Evolutionary conservation across 2,888 invertebrate species (phyloP).

Genomic region (Phalangium opilio): DNA sequence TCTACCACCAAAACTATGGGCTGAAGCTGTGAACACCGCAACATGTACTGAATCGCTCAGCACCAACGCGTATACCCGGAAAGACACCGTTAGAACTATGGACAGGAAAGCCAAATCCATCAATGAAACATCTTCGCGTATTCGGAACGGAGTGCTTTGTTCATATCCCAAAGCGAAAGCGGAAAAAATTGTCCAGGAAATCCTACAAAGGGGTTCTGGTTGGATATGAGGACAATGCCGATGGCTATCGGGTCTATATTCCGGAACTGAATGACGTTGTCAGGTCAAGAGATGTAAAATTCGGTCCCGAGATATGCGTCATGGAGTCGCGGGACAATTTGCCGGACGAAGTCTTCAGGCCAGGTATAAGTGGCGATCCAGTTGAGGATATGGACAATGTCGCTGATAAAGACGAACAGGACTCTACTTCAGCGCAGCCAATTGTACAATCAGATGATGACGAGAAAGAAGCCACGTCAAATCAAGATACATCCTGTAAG

Average conservation of each 20-base stretch:
- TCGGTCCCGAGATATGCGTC: not conserved
- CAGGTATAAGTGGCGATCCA: too few relatives aligned
- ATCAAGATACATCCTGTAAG: not conserved
- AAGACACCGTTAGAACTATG: constrained; percentile 19
- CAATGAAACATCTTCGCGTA: constrained; percentile 12
- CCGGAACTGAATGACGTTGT: not conserved
- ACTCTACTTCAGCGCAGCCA: too few relatives aligned
- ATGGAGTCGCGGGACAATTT: too few relatives aligned
- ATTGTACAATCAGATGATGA: not conserved
- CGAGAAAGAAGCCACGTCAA: not conserved
- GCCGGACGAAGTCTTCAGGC: too few relatives aligned
- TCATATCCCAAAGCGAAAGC: constrained; percentile 7
- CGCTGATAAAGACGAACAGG: too few relatives aligned
- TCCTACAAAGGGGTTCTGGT: constrained; percentile 1
- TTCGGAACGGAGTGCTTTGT: constrained; percentile 15
- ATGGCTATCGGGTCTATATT: constrained; percentile 5
- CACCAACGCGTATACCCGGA: not conserved
- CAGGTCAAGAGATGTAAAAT: not conserved
- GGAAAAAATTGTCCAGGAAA: constrained; percentile 8
- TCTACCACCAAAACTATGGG: too few relatives aligned
- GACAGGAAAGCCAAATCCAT: constrained; percentile 7
- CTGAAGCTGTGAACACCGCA: too few relatives aligned
- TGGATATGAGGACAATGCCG: constrained; percentile 5
- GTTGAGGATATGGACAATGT: too few relatives aligned
- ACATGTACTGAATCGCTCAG: constrained; percentile 16